Evolutionary conservation across 1,140 invertebrate species (phyloP).

Genomic region (Heliconius congener): DNA sequence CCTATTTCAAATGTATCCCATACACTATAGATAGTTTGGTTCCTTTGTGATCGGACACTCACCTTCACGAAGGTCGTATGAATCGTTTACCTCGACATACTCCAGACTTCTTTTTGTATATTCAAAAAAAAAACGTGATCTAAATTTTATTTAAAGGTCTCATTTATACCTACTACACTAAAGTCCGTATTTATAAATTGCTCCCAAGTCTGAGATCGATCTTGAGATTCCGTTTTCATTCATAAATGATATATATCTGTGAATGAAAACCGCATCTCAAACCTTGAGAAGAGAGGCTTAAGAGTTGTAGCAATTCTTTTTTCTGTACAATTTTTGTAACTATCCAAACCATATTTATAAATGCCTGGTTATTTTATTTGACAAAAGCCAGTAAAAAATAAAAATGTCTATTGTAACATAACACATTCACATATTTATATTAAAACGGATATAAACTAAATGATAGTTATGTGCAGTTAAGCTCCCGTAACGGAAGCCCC

Average conservation of each 20-base stretch:
- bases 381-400: neutral
- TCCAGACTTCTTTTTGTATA: constrained; percentile 26
- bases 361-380: neutral
- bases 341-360: neutral
- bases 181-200: too few species aligned
- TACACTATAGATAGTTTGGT: constrained; percentile 41
- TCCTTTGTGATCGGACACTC: constrained; percentile 63
- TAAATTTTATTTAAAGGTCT: constrained; percentile 2
- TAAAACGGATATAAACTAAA: constrained; percentile 28
- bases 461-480: constrained; percentile 33
- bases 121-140: constrained; percentile 21
- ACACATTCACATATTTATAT: constrained; percentile 5
- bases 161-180: neutral
- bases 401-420: neutral
- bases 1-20: constrained; percentile 39
- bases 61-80: constrained; percentile 56
- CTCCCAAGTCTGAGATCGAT: too few species aligned
- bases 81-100: constrained; percentile 34
- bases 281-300: too few species aligned
- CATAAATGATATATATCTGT: too few species aligned
- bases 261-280: too few species aligned
- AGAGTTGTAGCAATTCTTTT: too few species aligned
- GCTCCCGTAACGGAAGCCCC: constrained; percentile 37
- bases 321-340: neutral
- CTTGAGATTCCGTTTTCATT: too few species aligned